phyloP scores from a whole-genome alignment of 2,797 vertebrate species.

The Diglossa cyanea region DNA sequence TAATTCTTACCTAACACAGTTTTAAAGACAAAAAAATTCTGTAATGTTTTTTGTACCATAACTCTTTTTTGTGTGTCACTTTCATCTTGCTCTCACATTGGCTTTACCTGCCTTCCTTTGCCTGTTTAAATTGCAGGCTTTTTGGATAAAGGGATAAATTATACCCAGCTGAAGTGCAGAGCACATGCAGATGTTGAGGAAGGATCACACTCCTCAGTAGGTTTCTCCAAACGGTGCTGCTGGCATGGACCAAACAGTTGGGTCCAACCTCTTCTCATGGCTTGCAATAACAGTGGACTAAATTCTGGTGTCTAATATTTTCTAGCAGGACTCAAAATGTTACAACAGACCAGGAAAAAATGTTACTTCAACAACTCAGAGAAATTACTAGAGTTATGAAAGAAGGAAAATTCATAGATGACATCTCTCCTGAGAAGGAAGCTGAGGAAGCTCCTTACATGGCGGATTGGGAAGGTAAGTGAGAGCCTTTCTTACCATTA shows the following conservation, averaged over 20 bases:
- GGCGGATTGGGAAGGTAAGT: conserved; percentile 86
- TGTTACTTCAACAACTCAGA: conserved; percentile 87
- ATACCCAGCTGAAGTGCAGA: neutral
- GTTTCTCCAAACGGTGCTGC: neutral
- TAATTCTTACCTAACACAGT: neutral
- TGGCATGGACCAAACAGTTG: neutral
- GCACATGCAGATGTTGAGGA: neutral
- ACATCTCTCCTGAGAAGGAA: conserved; percentile 82
- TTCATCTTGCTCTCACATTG: neutral
- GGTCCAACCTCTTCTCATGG: neutral
- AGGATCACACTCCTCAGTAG: neutral
- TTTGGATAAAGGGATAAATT: neutral
- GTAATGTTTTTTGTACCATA: neutral
- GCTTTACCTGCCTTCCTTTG: neutral
- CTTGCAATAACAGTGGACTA: neutral
- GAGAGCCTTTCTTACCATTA: neutral
- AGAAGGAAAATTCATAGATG: conserved; percentile 87
- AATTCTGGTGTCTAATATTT: conserved; percentile 47
- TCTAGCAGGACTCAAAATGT: conserved; percentile 77
- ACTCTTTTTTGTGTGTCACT: neutral
- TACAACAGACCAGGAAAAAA: conserved; percentile 88
- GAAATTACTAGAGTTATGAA: conserved; percentile 94
- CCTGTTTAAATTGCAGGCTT: neutral
- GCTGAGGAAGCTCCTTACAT: conserved; percentile 86
- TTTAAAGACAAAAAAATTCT: neutral